Evolutionary conservation across 2,113 vertebrate genomes (phyloP), one percentile per base, ranked within the genome.

Genomic region (Dromaius novaehollandiae): DNA sequence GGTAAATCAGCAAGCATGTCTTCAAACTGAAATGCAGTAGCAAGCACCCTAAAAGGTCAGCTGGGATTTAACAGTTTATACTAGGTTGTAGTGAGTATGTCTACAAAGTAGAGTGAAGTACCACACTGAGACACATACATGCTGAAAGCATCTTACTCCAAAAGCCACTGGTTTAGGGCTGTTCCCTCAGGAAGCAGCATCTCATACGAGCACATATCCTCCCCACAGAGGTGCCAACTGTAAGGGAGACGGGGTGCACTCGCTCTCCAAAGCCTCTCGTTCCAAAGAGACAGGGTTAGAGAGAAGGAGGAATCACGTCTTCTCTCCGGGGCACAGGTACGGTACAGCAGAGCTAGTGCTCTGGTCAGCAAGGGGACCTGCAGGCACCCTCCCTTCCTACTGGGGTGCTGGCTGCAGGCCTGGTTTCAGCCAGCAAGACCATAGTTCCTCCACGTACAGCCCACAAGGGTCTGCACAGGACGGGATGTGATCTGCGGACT

Each of bases 11-110:
- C 30, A 34, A 94, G 30, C 14, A 38, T 5, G 15, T 51, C 70
- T 64, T 88, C 60, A 73, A 36, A 34, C 40, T 70, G 73, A 88
- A 92, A 82, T 38, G 60, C 30, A 80, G 66, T 9, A 81, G 76
- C 4, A 12, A 90, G 53, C 40, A 20, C 4, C 44, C 30, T 6
- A 28, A 88, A 79, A 64, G 58, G 68, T 90, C 63, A 90, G 4
- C 2, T 38, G 48, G n/a, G 86, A 74, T 83, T 77, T 83, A 25
- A 36, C n/a, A 70, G 30, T 55, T 92, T 64, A 56, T 48, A 20
- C 0, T 0, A 61, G n/a, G 60, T 65, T 40, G 38, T 6, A 75
- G 46, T 6, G 7, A 34, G 13, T n/a, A 18, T 6, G 0, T 42
- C 85, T 82, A 55, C 70, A 71, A 58, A 74, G 58, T 63, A 55